Percentiles rank a stretch among this genome's conserved stretches.
These are phyloP conservation scores for honey bee (Apis mellifera) DNA, from an alignment of 1,140 invertebrate genomes.

Conservation along the genomic window Amel_HAv3.1 CM009943.2:7924501-7925000, in stretches of 20 bases:
- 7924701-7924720: background rate
- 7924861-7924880: background rate
- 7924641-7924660: constrained; percentile 24
- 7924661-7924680: constrained; percentile 20
- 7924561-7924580: background rate
- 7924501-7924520: background rate
- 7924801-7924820: background rate
- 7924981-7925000: no score
- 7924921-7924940: background rate
- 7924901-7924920: background rate
- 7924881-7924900: background rate
- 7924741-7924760: background rate
- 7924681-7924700: constrained; percentile 8
- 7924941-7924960: no score
- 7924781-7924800: background rate
- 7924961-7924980: no score
- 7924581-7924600: constrained; percentile 12
- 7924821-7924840: background rate
- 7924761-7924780: background rate
- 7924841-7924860: no score
- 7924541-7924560: constrained; percentile 17
- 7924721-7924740: background rate
- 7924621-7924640: constrained; percentile 30
- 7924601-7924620: constrained; percentile 30
- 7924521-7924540: constrained; percentile 45